Evolutionary conservation across 2,797 vertebrate species (phyloP), one percentile per base, ranked within the genome.

Genomic region (Eptatretus atami): DNA sequence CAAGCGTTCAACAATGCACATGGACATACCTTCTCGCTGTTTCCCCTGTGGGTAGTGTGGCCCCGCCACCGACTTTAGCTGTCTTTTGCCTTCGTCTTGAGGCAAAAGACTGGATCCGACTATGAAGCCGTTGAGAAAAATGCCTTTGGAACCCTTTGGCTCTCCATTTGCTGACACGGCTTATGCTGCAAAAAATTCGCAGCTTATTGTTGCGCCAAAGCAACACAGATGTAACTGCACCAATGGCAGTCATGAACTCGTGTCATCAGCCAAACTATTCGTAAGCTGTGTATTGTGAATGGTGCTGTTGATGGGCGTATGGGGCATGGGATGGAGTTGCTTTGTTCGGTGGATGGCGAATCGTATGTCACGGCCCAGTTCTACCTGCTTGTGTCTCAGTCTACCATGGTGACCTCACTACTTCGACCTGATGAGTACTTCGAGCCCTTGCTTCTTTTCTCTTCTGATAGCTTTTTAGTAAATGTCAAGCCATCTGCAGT

Each of bases 181-280:
- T 94, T 9, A 68, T 72, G 2, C 68, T 98, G 67, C 85, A 92
- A 69, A 84, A 77, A 69, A 77, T 86, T 65, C 94, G 84, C 69
- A 73, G 73, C 54, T 69, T 73, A 19, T 69, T 85, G 68, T 70
- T 82, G 65, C 73, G 72, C 6, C 55, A 63, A 8, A 67, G 68
- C 0, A 68, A 80, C 57, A 12, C 57, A n/a, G 57, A 12, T 61
- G 31, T 44, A n/a, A n/a, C 10, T 25, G 57, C 57, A 12, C n/a
- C 57, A 10, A 61, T 25, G 11, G 9, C 12, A n/a, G 57, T 3
- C n/a, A 11, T 71, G 92, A 25, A 71, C 68, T 60, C 67, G 12
- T 11, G 75, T 78, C 3, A 77, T 77, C 13, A 69, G 73, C 69
- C 80, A 76, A 64, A 73, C 95, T 67, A 67, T 86, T 53, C 73